Conservation (phyloP, 2,888 invertebrate genomes). For the Oxyscelio sp. region DNA sequence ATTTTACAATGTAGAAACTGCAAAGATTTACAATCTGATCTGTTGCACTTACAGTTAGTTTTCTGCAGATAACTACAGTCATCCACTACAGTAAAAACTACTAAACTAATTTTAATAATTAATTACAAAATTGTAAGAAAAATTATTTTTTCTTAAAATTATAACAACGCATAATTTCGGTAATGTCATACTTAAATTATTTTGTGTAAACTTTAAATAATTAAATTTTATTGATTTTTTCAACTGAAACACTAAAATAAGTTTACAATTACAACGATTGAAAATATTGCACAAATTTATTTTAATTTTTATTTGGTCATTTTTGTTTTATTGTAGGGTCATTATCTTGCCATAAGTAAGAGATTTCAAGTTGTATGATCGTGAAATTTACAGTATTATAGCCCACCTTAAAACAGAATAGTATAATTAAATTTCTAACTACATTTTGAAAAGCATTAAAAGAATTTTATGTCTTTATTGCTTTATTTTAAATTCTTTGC, state of each 20-base stretch:
- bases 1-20: no score
- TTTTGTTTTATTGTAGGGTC: neutral
- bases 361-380: conserved; percentile 25
- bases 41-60: no score
- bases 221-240: neutral
- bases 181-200: neutral
- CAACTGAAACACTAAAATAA: neutral
- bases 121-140: no score
- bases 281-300: conserved; percentile 5
- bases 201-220: no score
- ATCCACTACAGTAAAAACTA: no score
- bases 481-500: conserved; percentile 26
- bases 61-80: no score
- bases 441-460: conserved; percentile 33
- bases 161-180: no score
- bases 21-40: no score
- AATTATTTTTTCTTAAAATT: no score
- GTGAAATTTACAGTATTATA: conserved; percentile 56
- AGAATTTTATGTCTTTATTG: conserved; percentile 32
- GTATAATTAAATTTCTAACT: conserved; percentile 53
- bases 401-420: conserved; percentile 47
- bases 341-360: conserved; percentile 15
- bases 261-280: neutral
- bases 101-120: no score
- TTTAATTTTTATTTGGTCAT: neutral